A percentile compares a stretch with the other conserved stretches of the same genome.
Conservation (phyloP, 2,113 vertebrate genomes). For the Corythoichthys haematopterus region DNA sequence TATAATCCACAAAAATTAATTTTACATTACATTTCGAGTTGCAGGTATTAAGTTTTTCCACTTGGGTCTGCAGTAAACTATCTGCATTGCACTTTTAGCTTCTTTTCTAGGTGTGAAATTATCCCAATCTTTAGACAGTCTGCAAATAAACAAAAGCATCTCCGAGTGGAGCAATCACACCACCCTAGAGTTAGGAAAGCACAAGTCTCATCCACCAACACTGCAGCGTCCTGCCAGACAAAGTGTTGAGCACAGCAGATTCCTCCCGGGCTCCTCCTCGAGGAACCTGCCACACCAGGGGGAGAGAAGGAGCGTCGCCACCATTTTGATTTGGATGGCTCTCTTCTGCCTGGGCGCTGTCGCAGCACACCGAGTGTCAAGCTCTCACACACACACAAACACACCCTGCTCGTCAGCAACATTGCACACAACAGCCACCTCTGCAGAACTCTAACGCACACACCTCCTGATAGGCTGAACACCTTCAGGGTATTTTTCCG, state of each 20-base stretch:
- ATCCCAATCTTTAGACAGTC: no score
- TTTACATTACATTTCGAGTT: no score
- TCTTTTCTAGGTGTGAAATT: no score
- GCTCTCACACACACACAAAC: constrained; percentile 37
- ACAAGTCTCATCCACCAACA: constrained; percentile 26
- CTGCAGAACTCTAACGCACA: constrained; percentile 53
- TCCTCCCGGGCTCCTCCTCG: constrained; percentile 56
- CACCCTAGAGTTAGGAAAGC: constrained; percentile 11
- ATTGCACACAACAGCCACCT: constrained; percentile 71
- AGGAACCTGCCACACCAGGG: constrained; percentile 67
- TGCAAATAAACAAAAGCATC: neutral
- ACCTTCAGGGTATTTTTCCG: constrained; percentile 36
- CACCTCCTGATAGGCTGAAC: constrained; percentile 37
- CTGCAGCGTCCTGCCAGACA: constrained; percentile 25
- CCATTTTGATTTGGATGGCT: constrained; percentile 74
- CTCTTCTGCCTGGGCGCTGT: constrained; percentile 68
- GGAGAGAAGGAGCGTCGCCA: constrained; percentile 67
- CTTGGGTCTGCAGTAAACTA: no score
- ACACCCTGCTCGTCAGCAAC: constrained; percentile 74
- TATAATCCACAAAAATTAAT: no score
- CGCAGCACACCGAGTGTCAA: constrained; percentile 72
- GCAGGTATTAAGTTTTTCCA: no score
- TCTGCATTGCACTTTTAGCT: no score
- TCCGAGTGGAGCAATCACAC: neutral
- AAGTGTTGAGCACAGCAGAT: constrained; percentile 53